These are phyloP conservation scores for Tridacna gigas DNA, from an alignment of 2,888 invertebrate species.

Conservation along the genomic window DNA sequence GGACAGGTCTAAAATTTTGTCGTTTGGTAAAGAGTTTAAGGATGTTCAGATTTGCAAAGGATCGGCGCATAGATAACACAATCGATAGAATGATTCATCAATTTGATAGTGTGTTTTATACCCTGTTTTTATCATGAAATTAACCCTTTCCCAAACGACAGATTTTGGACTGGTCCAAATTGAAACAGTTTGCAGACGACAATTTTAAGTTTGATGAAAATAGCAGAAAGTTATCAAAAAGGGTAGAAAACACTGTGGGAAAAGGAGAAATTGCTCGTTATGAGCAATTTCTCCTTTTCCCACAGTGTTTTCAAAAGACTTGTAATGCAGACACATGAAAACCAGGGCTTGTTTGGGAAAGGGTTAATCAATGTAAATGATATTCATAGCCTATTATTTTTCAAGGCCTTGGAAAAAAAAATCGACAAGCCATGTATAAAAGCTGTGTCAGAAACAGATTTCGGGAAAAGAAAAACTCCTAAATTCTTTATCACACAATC, in stretches of 20 bases:
- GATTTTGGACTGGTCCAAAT: too few relatives aligned
- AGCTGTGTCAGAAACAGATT: too few relatives aligned
- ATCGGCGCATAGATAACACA: conserved; percentile 1
- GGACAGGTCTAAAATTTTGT: too few relatives aligned
- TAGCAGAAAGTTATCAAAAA: too few relatives aligned
- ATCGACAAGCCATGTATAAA: too few relatives aligned
- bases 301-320: background rate
- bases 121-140: background rate
- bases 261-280: background rate
- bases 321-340: background rate
- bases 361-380: background rate
- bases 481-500: too few relatives aligned
- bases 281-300: background rate
- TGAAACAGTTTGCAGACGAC: too few relatives aligned
- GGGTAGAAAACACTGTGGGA: conserved; percentile 2
- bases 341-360: background rate
- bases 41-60: background rate
- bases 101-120: conserved; percentile 7
- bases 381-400: too few relatives aligned
- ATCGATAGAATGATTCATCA: conserved; percentile 23
- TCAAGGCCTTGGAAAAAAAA: too few relatives aligned
- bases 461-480: too few relatives aligned
- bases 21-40: background rate
- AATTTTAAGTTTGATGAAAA: too few relatives aligned
- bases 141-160: too few relatives aligned